Base-by-base conservation (phyloP, 2,888 invertebrate species). In the Dascillus cervinus region DNA sequence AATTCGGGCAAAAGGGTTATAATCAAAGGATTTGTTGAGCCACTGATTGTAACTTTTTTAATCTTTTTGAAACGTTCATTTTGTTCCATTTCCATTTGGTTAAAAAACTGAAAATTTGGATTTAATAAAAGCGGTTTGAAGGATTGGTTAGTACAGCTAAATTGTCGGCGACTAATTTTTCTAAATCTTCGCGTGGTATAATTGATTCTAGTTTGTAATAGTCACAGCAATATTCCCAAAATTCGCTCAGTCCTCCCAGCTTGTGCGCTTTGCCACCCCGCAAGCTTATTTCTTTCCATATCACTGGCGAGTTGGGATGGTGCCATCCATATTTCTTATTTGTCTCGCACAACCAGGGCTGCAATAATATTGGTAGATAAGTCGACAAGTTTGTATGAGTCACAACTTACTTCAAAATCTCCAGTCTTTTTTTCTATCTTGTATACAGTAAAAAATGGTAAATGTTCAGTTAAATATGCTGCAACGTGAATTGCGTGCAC, bases 221-320 rank as follows among this genome's bases (percentile, higher is more conserved):
- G 17, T 75, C 70, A 53, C 70, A 66, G 44, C 73, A 69, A 44
- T 77, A 75, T 52, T 77, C 74, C 60, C 74, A 68, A 63, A 78
- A 79, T 32, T 76, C 70, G 21, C 68, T 57, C 3, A 70, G 62
- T 25, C 72, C 71, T 4, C 79, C 79, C n/a, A 79, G 70, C 24
- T 75, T 71, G 47, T 62, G 63, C 1, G 71, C 62, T 45, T 69
- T 72, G 22, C 72, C 72, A 11, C 73, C 73, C 46, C 66, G 65
- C 52, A 67, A 60, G 29, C 69, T 57, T 32, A 75, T 53, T 58
- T 78, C 75, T 55, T 74, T 75, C 76, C 77, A 79, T 43, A 78
- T 61, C 26, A 79, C 47, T 3, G 76, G 77, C 6, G 73, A 73
- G 23, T 54, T 58, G 2, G 42, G 47, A 34, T 76, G 71, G 47